Evolutionary conservation across 2,888 invertebrate genomes (phyloP), one percentile per base, ranked within the genome.

Genomic region (Habrosyne pyritoides): DNA sequence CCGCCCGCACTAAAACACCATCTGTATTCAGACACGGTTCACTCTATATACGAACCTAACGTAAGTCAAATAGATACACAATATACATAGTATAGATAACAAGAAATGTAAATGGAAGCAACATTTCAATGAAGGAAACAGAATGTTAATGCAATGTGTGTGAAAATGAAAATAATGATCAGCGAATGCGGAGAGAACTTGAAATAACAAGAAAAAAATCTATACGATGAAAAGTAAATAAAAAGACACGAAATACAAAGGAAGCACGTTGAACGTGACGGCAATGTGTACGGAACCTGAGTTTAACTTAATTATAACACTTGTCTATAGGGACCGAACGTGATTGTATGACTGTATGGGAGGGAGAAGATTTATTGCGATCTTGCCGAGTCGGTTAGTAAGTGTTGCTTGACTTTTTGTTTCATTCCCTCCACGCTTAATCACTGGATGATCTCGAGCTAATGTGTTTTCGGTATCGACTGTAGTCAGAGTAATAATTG

Each of bases 231-330:
- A 50, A 26, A 28, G 50, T 30, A 54, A 57, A 51, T 36, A 54
- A 53, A 50, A n/a, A 12, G 21, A 52, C 47, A 33, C 21, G 14
- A 42, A n/a, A 21, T 51, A 42, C 12, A 52, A 24, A 55, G 46
- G 12, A 42, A 30, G 48, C 52, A 18, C 55, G 53, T 57, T 56
- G 62, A 64, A 64, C 63, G 53, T 50, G 49, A 48, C 54, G 55
- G 55, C 81, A 71, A 65, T 85, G 76, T 81, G 85, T 85, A 76
- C 67, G 59, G 63, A 59, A 65, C 63, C 66, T 69, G 73, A 81
- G 73, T 82, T 83, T 76, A 84, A 86, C 87, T 89, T 90, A 91
- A 91, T 91, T 90, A 90, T 90, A 91, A 89, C 87, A 86, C 86
- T 87, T 86, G 87, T 83, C 83, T 87, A 84, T 86, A 86, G 79